Base-by-base conservation (phyloP, 2,113 vertebrate genomes). In the Sinocyclocheilus anophthalmus region DNA sequence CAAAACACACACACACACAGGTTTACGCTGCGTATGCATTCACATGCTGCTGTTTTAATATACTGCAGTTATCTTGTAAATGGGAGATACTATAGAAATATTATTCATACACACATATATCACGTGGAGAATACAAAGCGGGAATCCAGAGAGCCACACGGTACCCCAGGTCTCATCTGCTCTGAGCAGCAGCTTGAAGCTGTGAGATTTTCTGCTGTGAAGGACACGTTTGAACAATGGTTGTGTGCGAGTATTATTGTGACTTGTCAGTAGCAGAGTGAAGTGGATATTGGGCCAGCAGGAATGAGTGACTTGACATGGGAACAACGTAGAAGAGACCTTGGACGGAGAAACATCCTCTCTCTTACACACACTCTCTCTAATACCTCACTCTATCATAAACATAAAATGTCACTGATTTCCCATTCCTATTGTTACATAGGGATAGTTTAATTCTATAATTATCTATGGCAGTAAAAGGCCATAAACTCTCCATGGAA, bases 291-390 rank as follows among this genome's bases (percentile, higher is more conserved):
- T 48, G n/a, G 80, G 24, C 24, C 13, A 6, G 79, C 59, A 67
- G 39, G 59, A 81, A 63, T 81, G 79, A 81, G 10, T 83, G 81
- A 81, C 11, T 81, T 67, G 79, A 83, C 65, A 83, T n/a, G 81
- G 33, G 48, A 70, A 14, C 81, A 70, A 83, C 30, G 65, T 33
- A 85, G 83, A 63, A 65, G n/a, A 77, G 81, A 70, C 81, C 63
- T 83, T 83, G 81, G 81, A 45, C 7, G 7, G 48, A 37, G 63
- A 69, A 70, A 13, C 81, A 53, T 37, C 76, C 73, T 48, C 10
- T 48, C 45, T 48, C 45, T 48, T 3, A 12, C 45, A 12, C 63
- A 33, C 24, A 30, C 63, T n/a, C 20, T 26, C 42, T 26, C 42
- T 48, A 72, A 76, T 26, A 76, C 2, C 55, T 57, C 26, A 55